Evolutionary conservation across 2,113 vertebrate genomes (phyloP).

Genomic region (Petrocephalus microphthalmus): DNA sequence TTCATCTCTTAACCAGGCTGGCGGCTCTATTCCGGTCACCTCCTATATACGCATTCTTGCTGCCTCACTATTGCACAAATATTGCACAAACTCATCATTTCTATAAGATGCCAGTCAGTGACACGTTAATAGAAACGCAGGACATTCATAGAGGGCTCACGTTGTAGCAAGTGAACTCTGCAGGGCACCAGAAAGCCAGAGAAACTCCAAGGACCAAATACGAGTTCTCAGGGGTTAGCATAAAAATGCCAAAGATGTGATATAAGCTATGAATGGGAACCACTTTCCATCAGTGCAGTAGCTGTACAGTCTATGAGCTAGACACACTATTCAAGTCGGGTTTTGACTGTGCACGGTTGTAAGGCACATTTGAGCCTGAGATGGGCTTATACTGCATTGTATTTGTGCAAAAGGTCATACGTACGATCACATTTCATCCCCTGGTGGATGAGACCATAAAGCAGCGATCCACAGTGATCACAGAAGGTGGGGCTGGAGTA

Average conservation of each 20-base stretch:
- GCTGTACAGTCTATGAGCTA: background rate
- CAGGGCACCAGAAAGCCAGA: background rate
- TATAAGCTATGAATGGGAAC: too few species aligned
- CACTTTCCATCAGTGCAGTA: too few species aligned
- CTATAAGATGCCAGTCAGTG: background rate
- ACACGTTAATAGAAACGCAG: background rate
- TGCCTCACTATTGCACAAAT: background rate
- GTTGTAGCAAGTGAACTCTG: background rate
- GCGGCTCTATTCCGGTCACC: background rate
- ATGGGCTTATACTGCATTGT: background rate
- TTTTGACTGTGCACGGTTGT: background rate
- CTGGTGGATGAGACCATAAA: constrained; percentile 94
- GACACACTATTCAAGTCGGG: background rate
- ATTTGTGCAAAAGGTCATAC: constrained; percentile 40
- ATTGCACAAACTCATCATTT: background rate
- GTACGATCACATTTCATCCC: constrained; percentile 98
- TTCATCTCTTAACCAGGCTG: background rate
- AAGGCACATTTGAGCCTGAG: background rate
- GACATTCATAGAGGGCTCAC: background rate
- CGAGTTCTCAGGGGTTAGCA: background rate
- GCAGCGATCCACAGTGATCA: constrained; percentile 93
- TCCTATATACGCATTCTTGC: background rate
- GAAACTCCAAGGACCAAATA: background rate
- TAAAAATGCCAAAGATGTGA: background rate
- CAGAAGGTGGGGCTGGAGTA: constrained; percentile 98